Percentiles rank a stretch among this genome's conserved stretches.
Conservation (phyloP, 2,797 vertebrate species). For the Spinus olivaceus region DNA sequence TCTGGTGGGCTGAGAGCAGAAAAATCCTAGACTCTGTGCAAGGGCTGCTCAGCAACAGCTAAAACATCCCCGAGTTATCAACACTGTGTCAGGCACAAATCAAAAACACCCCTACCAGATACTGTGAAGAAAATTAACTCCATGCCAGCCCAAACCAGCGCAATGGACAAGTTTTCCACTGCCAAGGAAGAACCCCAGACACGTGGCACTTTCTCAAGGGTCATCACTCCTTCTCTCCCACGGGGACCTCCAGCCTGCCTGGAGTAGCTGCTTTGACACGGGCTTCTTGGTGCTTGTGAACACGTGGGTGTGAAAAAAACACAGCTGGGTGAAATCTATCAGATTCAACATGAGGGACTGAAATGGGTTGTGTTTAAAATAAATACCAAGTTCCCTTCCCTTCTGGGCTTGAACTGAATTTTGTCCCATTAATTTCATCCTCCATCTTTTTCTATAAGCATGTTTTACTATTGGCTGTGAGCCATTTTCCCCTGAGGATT, state of each 20-base stretch:
- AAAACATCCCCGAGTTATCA: background rate
- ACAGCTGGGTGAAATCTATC: background rate
- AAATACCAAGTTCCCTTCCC: background rate
- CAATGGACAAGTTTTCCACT: background rate
- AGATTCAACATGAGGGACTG: background rate
- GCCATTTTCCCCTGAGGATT: background rate
- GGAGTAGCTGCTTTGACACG: background rate
- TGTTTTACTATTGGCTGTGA: background rate
- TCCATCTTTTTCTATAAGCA: background rate
- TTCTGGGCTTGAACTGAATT: background rate
- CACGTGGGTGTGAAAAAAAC: background rate
- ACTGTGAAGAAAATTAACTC: background rate
- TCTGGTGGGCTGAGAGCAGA: background rate
- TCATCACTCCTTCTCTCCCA: background rate
- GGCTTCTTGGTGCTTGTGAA: background rate
- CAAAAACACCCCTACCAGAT: background rate
- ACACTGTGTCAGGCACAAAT: fast-evolving
- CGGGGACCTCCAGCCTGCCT: background rate
- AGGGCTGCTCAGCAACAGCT: background rate
- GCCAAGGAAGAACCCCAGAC: background rate
- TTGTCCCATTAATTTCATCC: background rate
- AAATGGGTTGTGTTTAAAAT: background rate
- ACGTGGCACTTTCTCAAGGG: background rate
- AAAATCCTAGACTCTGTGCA: background rate
- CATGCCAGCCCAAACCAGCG: background rate